These are phyloP conservation scores for Vanessa tameamea DNA, from an alignment of 1,140 invertebrate species.

Conservation along the genomic window DNA sequence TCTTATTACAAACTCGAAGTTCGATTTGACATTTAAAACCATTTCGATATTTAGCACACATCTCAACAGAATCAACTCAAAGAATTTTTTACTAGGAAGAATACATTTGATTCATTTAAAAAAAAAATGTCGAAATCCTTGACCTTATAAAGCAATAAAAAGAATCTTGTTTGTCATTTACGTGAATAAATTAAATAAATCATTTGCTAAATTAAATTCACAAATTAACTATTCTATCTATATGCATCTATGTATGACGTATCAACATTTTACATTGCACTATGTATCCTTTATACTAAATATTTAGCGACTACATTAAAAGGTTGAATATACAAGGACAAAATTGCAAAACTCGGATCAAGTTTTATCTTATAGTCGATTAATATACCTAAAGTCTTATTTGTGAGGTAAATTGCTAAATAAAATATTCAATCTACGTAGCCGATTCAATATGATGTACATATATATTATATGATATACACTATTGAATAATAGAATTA, in stretches of 20 bases:
- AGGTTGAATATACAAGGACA: slow-evolving; percentile 54
- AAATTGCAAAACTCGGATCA: slow-evolving; percentile 43
- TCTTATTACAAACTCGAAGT: slow-evolving; percentile 36
- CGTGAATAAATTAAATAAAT: background rate
- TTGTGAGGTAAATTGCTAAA: background rate
- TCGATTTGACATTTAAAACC: slow-evolving; percentile 49
- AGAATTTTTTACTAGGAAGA: slow-evolving; percentile 27
- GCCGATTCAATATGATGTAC: background rate
- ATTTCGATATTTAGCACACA: slow-evolving; percentile 37
- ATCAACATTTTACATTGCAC: slow-evolving; percentile 4
- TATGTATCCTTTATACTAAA: slow-evolving; percentile 5
- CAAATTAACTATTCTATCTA: background rate
- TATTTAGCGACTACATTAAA: slow-evolving; percentile 36
- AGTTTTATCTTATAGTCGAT: slow-evolving; percentile 38
- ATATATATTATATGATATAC: too few species aligned
- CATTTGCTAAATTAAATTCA: background rate
- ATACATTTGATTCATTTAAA: slow-evolving; percentile 12
- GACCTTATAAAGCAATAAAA: slow-evolving; percentile 20
- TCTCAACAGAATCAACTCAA: slow-evolving; percentile 13
- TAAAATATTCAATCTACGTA: background rate
- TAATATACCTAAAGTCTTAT: background rate
- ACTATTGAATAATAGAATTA: slow-evolving; percentile 1
- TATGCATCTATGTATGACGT: background rate
- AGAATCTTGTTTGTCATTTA: background rate
- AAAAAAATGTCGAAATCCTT: slow-evolving; percentile 18